Evolutionary conservation across 2,888 invertebrate genomes (phyloP).

Genomic region (Oscheius sp.): DNA sequence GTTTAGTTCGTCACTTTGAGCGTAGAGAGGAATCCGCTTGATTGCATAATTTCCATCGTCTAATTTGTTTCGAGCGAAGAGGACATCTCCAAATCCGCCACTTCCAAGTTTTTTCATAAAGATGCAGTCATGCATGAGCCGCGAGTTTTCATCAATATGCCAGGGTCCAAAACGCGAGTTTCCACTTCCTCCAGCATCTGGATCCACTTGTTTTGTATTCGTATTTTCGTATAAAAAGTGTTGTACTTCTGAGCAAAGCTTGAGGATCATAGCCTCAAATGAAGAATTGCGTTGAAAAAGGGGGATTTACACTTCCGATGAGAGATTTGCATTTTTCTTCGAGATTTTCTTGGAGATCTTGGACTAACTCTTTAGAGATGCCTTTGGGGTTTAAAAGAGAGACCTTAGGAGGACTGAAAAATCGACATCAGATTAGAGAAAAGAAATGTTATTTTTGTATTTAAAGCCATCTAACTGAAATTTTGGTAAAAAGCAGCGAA

Average conservation of each 20-base stretch:
- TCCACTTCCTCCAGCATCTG: constrained; percentile 22
- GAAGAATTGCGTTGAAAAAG: too few relatives aligned
- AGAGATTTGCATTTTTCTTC: constrained; percentile 9
- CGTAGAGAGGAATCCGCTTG: constrained; percentile 74
- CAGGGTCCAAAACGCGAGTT: background rate
- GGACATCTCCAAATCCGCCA: constrained; percentile 94
- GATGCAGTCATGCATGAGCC: constrained; percentile 49
- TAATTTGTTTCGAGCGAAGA: constrained; percentile 86
- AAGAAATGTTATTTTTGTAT: too few relatives aligned
- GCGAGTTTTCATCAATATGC: constrained; percentile 22
- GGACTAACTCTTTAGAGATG: constrained; percentile 16
- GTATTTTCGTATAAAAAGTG: constrained; percentile 43
- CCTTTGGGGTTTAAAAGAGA: constrained; percentile 11
- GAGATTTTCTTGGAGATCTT: background rate
- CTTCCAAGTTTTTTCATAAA: constrained; percentile 76
- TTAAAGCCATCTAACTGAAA: too few relatives aligned
- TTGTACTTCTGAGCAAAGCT: constrained; percentile 30
- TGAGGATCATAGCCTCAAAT: constrained; percentile 37
- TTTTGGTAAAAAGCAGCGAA: too few relatives aligned
- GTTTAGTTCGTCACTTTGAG: constrained; percentile 78
- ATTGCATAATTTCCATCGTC: constrained; percentile 94
- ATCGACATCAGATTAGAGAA: too few relatives aligned
- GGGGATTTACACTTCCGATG: constrained; percentile 10
- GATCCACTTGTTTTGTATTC: too few relatives aligned
- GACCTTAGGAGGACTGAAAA: background rate